These are phyloP conservation scores for Pangasius macronema DNA, from an alignment of 2,797 vertebrate species.

Conservation along the genomic window DNA sequence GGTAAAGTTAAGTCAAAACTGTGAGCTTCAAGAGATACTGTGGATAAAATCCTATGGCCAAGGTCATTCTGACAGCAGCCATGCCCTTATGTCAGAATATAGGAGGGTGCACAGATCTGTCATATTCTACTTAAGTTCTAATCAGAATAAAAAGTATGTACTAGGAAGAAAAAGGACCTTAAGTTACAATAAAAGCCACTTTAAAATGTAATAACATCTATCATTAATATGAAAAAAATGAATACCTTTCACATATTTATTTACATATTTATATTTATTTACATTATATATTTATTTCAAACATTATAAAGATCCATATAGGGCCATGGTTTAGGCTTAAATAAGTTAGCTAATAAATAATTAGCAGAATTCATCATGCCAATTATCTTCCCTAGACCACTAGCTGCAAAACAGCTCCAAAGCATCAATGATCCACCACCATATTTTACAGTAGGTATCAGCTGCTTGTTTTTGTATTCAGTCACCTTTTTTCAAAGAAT, in stretches of 20 bases:
- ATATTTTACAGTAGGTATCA: not conserved
- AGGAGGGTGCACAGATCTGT: not conserved
- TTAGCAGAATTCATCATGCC: not conserved
- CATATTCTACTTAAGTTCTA: not conserved
- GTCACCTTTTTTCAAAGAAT: not conserved
- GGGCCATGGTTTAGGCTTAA: not conserved
- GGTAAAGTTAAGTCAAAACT: not conserved
- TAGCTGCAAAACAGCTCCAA: not conserved
- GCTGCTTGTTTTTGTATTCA: not conserved
- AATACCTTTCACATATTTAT: not conserved
- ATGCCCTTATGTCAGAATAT: not conserved
- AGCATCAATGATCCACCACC: not conserved
- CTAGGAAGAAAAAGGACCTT: not conserved
- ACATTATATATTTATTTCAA: not conserved
- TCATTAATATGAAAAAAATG: not conserved
- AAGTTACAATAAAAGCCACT: too few species aligned
- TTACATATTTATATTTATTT: not conserved
- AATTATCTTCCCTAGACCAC: not conserved
- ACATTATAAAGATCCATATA: not conserved
- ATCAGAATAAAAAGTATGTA: not conserved
- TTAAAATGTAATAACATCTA: not conserved
- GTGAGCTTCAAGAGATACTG: not conserved
- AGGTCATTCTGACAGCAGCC: not conserved
- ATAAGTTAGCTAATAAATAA: too few species aligned
- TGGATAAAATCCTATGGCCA: not conserved